Base-by-base conservation (phyloP, 2,888 invertebrate genomes). In the Cerceris rybyensis region DNA sequence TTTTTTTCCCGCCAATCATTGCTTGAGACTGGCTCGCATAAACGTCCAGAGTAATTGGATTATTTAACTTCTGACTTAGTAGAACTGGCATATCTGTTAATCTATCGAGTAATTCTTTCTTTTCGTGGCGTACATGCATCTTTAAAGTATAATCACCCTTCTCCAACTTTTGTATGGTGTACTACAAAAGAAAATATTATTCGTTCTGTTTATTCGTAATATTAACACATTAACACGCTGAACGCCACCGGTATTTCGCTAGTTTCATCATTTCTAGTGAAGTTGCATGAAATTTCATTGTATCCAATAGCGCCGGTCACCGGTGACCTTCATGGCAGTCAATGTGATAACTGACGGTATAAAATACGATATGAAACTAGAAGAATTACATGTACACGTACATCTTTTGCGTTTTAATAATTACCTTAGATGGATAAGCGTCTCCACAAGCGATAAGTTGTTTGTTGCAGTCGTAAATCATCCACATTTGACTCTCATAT, bases 401-500 rank as follows among this genome's bases (percentile, higher is more conserved):
- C n/a, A 17, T 28, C 28, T 28, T 28, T 28, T 28, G 2, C 1
- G 28, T 28, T 1, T 28, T 4, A 28, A 55, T 61, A 89, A 85
- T 93, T 92, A 96, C 96, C 93, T 96, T 96, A 28, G 95, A 94
- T 0, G 98, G 97, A 92, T 97, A 98, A 2, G 98, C 98, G 93
- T 98, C 98, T 0, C 98, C 98, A 79, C 96, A 95, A 65, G 95
- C 95, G 87, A 98, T 92, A 71, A 96, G 94, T 89, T 97, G 96
- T 93, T 99, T 99, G 93, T 97, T 97, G 72, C 94, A 93, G 93
- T 98, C 98, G 93, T 96, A 99, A 78, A 99, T 89, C 96, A 98
- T 97, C 98, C 99, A 99, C 92, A 99, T 94, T 93, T 99, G 98
- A 7, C 98, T 96, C 93, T 99, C 99, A 91, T 96, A 98, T 93